Evolutionary conservation across 1,140 invertebrate species (phyloP), one percentile per base, ranked within the genome.

Genomic region (Lerema accius): DNA sequence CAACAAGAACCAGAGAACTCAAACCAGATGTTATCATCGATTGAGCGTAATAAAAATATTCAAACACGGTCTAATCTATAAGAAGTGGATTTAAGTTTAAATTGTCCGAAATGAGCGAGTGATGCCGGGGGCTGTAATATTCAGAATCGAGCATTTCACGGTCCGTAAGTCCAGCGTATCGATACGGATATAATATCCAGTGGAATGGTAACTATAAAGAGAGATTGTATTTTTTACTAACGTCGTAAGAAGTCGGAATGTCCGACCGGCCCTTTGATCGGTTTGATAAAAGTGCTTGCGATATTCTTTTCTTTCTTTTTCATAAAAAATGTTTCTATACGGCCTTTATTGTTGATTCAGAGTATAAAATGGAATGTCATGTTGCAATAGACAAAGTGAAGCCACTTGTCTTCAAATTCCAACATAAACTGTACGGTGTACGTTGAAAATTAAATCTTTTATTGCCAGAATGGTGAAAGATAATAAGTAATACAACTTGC

Each of bases 211-310:
- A 90, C 87, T 89, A 90, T 90, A 90, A 90, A 90, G 87, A 84
- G 78, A 89, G 84, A 90, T 90, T 90, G 87, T 87, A 82, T 90
- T 90, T 89, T 89, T 90, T 90, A 88, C 83, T 90, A 88, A 82
- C 83, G 85, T 90, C 87, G 82, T 90, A 90, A 90, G 84, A 84
- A 85, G 76, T 87, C 73, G 84, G 84, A 90, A 90, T 86, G 86
- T 80, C 78, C 79, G 78, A 74, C 67, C 82, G 84, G 80, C 83
- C 86, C 87, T 90, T 90, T 90, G 87, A 90, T 90, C 85, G 85
- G 67, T 84, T 86, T 86, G 85, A 90, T 90, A 88, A 85, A 89
- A 86, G 55, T 80, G 80, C 80, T 75, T 73, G 81, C 81, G 76
- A 84, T 86, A 80, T 87, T 80, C 72, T 78, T 76, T 76, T 75